Conservation (phyloP, 1,140 invertebrate species). For the Cotesia chilonis region DNA sequence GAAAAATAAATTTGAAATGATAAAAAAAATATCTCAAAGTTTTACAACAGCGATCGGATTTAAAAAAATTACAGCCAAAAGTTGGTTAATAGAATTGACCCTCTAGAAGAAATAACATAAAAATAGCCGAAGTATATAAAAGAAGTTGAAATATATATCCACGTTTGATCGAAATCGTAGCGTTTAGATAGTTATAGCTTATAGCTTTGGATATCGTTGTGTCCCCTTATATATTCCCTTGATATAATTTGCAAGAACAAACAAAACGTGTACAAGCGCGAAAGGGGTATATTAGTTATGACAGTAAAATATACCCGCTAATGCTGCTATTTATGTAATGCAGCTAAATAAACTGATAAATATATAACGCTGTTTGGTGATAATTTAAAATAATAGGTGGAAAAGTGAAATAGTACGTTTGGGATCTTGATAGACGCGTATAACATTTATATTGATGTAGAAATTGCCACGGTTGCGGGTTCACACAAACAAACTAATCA, state of each 20-base stretch:
- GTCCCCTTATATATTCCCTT: not conserved
- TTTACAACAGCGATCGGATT: too few species aligned
- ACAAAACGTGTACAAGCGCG: not conserved
- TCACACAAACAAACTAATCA: not conserved
- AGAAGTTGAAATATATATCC: not conserved
- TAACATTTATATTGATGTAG: not conserved
- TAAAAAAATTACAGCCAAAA: too few species aligned
- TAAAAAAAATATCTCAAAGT: too few species aligned
- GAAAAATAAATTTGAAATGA: too few species aligned
- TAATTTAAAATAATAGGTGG: too few species aligned
- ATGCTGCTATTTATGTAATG: too few species aligned
- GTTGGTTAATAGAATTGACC: too few species aligned
- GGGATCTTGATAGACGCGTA: not conserved
- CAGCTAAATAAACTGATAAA: too few species aligned
- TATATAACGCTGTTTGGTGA: too few species aligned
- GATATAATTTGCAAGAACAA: not conserved
- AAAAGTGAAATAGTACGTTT: too few species aligned
- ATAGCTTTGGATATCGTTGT: too few species aligned
- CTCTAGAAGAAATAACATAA: not conserved
- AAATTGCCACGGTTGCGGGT: not conserved
- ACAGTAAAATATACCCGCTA: not conserved
- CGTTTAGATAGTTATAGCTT: not conserved
- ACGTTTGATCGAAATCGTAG: constrained; percentile 1
- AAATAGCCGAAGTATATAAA: not conserved
- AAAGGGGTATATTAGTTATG: not conserved